These are phyloP conservation scores for Leptocoma aspasia DNA, from an alignment of 2,113 vertebrate species.

Conservation along the genomic window DNA sequence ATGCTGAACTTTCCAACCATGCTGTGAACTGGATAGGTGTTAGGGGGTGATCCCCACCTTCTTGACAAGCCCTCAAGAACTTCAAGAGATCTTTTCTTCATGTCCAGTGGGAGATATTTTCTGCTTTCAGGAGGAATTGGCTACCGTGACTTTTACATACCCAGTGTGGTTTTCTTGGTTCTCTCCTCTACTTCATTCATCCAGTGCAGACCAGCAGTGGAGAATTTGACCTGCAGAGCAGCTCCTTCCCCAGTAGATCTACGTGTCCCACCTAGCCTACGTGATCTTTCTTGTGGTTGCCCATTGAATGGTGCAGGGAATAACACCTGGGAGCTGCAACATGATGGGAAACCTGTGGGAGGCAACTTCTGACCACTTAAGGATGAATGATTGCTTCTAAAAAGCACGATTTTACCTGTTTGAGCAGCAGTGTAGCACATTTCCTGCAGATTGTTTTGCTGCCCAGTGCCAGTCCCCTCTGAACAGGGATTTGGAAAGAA, in stretches of 20 bases:
- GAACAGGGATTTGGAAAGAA: not conserved
- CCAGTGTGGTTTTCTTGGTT: rapidly evolving
- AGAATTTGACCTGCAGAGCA: not conserved
- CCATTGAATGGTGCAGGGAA: not conserved
- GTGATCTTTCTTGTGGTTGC: not conserved
- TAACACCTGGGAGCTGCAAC: not conserved
- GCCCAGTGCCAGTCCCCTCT: not conserved
- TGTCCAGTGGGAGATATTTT: not conserved
- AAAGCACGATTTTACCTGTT: not conserved
- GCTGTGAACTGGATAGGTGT: not conserved
- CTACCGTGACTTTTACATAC: not conserved
- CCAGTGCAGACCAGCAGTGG: not conserved
- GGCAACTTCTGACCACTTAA: not conserved
- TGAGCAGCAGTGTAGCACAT: not conserved
- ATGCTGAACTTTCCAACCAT: not conserved
- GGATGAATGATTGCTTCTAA: not conserved
- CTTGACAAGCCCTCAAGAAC: not conserved
- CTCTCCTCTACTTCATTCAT: not conserved
- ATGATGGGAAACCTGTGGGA: not conserved
- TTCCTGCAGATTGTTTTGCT: not conserved
- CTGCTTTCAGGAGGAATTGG: not conserved
- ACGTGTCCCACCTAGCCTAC: rapidly evolving
- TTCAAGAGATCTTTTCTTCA: not conserved
- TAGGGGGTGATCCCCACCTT: not conserved
- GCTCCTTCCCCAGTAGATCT: not conserved